Evolutionary conservation across 2,113 vertebrate species (phyloP), one percentile per base, ranked within the genome.

Genomic region (Erinaceus europaeus): DNA sequence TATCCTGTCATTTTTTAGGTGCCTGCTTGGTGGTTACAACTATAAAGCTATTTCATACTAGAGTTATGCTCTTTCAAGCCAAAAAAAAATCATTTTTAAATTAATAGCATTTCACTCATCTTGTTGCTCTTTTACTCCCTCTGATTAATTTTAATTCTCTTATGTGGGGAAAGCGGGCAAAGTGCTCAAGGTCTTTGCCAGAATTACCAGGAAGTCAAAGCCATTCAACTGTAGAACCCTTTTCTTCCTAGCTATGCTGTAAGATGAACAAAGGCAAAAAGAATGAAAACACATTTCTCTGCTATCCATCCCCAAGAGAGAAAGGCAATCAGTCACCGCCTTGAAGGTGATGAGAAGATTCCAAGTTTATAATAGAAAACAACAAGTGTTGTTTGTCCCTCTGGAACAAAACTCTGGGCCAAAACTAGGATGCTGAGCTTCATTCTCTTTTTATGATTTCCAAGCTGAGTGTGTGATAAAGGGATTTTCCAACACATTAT

Each of bases 51-150:
- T 53, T 74, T 84, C 57, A 76, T 52, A 77, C n/a, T 81, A 52
- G 73, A 92, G 78, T 27, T 21, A 68, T 76, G 71, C 83, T 72
- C 61, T 59, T 77, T 64, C 64, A 53, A 89, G 42, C 86, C 57
- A 92, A 89, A 80, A n/a, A 67, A 29, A 17, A 40, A 46, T 84
- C 62, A 36, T 86, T 36, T 74, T 69, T 71, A 13, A 65, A 32
- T 84, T 40, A 44, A 81, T 32, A 44, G 32, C 29, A 57, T 12
- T 76, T 77, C 67, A 64, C 25, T 81, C 34, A 55, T 84, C 64
- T 67, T 52, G 3, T 21, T 77, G 64, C 5, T 75, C 32, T 34
- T 25, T 6, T 48, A 27, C 29, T 75, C 85, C 85, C 80, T 85
- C 79, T 44, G 46, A 55, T 89, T 79, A 48, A 80, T 79, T 64